Evolutionary conservation across 2,113 vertebrate species (phyloP).

Genomic region (Vidua macroura): DNA sequence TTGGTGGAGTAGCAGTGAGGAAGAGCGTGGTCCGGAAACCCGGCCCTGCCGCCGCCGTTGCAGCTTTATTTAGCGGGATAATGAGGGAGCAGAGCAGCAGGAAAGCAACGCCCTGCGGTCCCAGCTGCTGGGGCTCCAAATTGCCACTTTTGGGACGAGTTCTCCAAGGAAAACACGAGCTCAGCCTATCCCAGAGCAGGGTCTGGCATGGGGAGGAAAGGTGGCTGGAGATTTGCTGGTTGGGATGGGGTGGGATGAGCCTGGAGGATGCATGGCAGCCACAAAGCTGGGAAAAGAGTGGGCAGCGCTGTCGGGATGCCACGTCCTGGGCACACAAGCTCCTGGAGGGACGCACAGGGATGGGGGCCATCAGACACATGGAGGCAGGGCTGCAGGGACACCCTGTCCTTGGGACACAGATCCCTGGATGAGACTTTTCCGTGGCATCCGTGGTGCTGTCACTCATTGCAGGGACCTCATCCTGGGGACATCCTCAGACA

Average conservation of each 20-base stretch:
- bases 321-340: accelerated
- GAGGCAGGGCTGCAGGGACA: background rate
- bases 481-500: background rate
- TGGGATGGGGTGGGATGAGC: background rate
- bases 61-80: slow-evolving; percentile 45
- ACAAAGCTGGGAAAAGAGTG: background rate
- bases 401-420: background rate
- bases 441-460: accelerated
- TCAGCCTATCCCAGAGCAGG: background rate
- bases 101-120: slow-evolving; percentile 46
- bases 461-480: background rate
- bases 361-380: background rate
- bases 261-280: background rate
- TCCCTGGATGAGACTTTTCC: background rate
- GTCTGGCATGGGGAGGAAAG: background rate
- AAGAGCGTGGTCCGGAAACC: slow-evolving; percentile 44
- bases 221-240: background rate
- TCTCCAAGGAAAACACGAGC: slow-evolving; percentile 19
- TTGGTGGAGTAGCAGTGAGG: background rate
- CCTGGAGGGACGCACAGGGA: background rate
- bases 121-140: background rate
- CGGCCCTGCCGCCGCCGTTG: background rate
- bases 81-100: slow-evolving; percentile 46
- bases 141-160: slow-evolving; percentile 4
- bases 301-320: accelerated